Evolutionary conservation across 2,797 vertebrate genomes (phyloP).

Genomic region (Helarctos malayanus): DNA sequence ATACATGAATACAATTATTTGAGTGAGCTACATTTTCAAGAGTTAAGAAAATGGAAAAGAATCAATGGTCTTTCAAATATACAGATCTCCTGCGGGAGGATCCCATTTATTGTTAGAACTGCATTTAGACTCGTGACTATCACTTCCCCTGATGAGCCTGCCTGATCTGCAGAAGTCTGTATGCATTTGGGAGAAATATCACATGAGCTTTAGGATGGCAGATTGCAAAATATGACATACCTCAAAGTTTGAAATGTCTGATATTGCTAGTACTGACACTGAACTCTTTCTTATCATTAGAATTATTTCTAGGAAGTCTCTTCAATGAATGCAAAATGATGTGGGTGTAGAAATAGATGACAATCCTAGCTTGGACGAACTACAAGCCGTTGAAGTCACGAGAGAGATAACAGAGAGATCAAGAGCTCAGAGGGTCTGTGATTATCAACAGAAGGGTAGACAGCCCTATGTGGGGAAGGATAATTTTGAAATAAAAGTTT

Average conservation of each 20-base stretch:
- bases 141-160: not conserved
- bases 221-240: not conserved
- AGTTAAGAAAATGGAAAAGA: constrained; percentile 53
- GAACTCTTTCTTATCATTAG: not conserved
- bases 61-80: not conserved
- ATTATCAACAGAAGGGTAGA: not conserved
- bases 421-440: not conserved
- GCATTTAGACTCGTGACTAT: not conserved
- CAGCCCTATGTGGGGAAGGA: not conserved
- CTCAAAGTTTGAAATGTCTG: constrained; percentile 14
- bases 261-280: not conserved
- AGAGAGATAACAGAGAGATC: not conserved
- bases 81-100: not conserved
- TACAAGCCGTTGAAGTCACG: constrained; percentile 20
- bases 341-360: not conserved
- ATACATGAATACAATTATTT: constrained; percentile 25
- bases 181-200: not conserved
- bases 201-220: not conserved
- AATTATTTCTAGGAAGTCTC: constrained; percentile 25
- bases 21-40: not conserved
- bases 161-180: not conserved
- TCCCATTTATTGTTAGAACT: not conserved
- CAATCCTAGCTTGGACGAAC: not conserved
- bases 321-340: constrained; percentile 29
- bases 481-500: not conserved